A percentile compares a stretch with the other conserved stretches of the same genome.
Evolutionary conservation across 1,140 invertebrate genomes (phyloP).

Genomic region (Harpegnathos saltator): DNA sequence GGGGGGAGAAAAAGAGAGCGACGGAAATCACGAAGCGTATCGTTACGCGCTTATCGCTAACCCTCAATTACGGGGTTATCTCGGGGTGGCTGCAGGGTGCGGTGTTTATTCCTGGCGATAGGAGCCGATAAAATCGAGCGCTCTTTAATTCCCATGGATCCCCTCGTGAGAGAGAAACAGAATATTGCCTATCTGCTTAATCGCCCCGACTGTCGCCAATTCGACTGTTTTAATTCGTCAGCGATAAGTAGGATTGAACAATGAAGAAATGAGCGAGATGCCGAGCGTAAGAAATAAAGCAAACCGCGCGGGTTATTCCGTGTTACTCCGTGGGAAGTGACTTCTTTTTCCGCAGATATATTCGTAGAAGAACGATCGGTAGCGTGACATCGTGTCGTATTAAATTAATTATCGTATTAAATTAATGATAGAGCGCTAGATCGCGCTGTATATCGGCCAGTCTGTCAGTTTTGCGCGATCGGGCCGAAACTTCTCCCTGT

Average conservation of each 20-base stretch:
- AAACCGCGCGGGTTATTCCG: too few relatives aligned
- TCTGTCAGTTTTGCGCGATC: too few relatives aligned
- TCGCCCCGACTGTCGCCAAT: not conserved
- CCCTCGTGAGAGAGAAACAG: slow-evolving; percentile 64
- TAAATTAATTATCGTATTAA: too few relatives aligned
- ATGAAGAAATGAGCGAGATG: too few relatives aligned
- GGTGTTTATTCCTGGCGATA: slow-evolving; percentile 80
- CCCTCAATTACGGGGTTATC: slow-evolving; percentile 81
- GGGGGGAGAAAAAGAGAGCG: too few relatives aligned
- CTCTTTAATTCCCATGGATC: slow-evolving; percentile 77
- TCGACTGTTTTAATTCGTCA: slow-evolving; percentile 4
- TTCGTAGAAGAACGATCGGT: too few relatives aligned
- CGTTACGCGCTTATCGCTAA: slow-evolving; percentile 79
- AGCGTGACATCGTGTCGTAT: too few relatives aligned
- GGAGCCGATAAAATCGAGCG: slow-evolving; percentile 76
- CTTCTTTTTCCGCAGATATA: too few relatives aligned
- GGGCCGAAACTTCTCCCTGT: not conserved
- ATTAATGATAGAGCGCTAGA: too few relatives aligned
- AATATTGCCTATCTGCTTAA: not conserved
- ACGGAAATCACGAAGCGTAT: slow-evolving; percentile 75
- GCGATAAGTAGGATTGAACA: not conserved
- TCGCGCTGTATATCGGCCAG: too few relatives aligned
- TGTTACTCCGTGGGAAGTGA: too few relatives aligned
- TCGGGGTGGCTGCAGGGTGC: slow-evolving; percentile 75
- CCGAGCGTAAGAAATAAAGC: too few relatives aligned